phyloP scores from a whole-genome alignment of 2,888 invertebrate species.

The Phrixothrix hirtus region DNA sequence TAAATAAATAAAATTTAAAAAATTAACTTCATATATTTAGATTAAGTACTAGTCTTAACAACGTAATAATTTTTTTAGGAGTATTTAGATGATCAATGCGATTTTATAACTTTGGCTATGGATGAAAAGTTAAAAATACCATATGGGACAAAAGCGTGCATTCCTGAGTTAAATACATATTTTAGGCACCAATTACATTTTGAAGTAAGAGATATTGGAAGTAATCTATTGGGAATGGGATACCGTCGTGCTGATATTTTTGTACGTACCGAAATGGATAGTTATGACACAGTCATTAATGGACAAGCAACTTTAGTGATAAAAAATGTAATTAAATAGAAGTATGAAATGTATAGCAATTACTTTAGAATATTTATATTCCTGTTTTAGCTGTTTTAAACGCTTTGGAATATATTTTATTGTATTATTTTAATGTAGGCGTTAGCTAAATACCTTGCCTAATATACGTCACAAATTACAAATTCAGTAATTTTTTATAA shows the following conservation, averaged over 20 bases:
- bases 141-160: conserved; percentile 57
- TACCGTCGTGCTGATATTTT: conserved; percentile 58
- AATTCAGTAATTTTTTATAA: too few relatives aligned
- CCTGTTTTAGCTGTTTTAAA: too few relatives aligned
- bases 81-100: conserved; percentile 56
- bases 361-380: too few relatives aligned
- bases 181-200: conserved; percentile 56
- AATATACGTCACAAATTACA: too few relatives aligned
- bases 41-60: too few relatives aligned
- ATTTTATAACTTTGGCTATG: conserved; percentile 59
- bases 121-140: conserved; percentile 54
- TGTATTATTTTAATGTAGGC: too few relatives aligned
- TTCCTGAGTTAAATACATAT: conserved; percentile 59
- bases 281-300: conserved; percentile 59
- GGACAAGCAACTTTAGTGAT: conserved; percentile 54
- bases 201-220: conserved; percentile 57
- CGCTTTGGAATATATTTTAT: too few relatives aligned
- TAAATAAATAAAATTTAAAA: too few relatives aligned
- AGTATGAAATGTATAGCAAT: conserved; percentile 30
- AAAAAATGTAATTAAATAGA: too few relatives aligned
- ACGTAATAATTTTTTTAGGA: conserved; percentile 52
- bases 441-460: too few relatives aligned
- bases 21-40: too few relatives aligned
- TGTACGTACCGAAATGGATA: conserved; percentile 59
- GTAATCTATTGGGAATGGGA: conserved; percentile 50